These are phyloP conservation scores for Ecliptopera silaceata DNA, from an alignment of 2,888 invertebrate genomes.

Conservation along the genomic window DNA sequence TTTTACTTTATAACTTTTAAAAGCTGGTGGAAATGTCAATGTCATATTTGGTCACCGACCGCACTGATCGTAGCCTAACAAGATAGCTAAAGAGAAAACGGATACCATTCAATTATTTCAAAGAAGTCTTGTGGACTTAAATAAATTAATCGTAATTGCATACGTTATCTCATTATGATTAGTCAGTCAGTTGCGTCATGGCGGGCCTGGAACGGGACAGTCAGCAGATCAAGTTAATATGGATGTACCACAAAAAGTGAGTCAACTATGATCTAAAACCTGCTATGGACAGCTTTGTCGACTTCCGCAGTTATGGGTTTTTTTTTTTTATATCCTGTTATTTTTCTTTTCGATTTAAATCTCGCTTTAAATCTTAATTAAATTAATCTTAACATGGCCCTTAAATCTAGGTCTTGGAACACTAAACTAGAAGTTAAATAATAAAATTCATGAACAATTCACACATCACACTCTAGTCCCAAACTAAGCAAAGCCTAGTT, in stretches of 20 bases:
- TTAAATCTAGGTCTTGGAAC: no score
- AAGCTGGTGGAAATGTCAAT: no score
- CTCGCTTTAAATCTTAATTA: no score
- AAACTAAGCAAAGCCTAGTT: no score
- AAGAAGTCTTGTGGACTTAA: conserved; percentile 50
- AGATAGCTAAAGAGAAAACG: conserved; percentile 1
- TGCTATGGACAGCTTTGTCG: not conserved
- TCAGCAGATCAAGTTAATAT: not conserved
- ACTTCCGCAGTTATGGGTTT: not conserved
- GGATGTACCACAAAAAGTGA: conserved; percentile 4
- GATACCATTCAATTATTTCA: conserved; percentile 34
- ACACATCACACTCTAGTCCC: no score
- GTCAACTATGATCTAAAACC: conserved; percentile 1
- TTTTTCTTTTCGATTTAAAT: no score
- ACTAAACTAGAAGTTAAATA: no score
- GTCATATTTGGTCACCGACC: not conserved
- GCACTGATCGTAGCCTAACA: not conserved
- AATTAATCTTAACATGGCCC: no score
- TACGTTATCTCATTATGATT: conserved; percentile 75
- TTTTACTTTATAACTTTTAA: no score
- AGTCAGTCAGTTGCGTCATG: conserved; percentile 73
- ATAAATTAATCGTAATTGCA: conserved; percentile 73
- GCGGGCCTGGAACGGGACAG: conserved; percentile 22
- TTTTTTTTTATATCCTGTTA: no score
- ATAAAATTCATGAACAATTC: no score